Evolutionary conservation across 2,888 invertebrate species (phyloP).

Genomic region (Leptodirus hochenwartii): DNA sequence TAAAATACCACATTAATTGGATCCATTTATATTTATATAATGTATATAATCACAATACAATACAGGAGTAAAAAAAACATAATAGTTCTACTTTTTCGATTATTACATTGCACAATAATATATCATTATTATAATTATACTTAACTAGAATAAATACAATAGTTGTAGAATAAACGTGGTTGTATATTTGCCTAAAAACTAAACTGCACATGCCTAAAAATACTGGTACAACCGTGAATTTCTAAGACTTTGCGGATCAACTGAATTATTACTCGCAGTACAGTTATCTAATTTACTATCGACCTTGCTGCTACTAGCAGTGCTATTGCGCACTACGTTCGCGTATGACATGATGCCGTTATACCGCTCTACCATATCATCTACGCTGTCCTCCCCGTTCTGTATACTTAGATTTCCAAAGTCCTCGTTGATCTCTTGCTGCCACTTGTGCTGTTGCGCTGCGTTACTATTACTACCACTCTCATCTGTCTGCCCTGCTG

Average conservation of each 20-base stretch:
- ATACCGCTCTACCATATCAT: conserved; percentile 18
- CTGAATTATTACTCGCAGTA: conserved; percentile 6
- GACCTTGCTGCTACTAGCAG: conserved; percentile 3
- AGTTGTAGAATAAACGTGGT: too few relatives aligned
- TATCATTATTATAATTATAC: too few relatives aligned
- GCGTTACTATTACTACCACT: conserved; percentile 7
- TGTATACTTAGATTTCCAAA: conserved; percentile 21
- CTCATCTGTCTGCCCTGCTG: conserved; percentile 8
- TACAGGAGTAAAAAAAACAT: too few relatives aligned
- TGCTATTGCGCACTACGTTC: conserved; percentile 22
- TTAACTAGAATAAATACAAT: too few relatives aligned
- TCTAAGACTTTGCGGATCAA: conserved; percentile 8
- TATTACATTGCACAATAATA: too few relatives aligned
- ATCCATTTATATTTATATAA: too few relatives aligned
- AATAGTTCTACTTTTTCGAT: too few relatives aligned
- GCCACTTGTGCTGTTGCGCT: conserved; percentile 16
- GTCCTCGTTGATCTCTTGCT: conserved; percentile 22
- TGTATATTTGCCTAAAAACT: too few relatives aligned
- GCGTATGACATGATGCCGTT: conserved; percentile 23
- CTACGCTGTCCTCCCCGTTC: conserved; percentile 15
- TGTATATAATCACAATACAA: too few relatives aligned
- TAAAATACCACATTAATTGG: too few relatives aligned
- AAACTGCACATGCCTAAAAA: too few relatives aligned
- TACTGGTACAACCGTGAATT: conserved; percentile 11
- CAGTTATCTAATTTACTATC: conserved; percentile 3